Base-by-base conservation (phyloP, 2,888 invertebrate species). In the Megastigmus dorsalis region DNA sequence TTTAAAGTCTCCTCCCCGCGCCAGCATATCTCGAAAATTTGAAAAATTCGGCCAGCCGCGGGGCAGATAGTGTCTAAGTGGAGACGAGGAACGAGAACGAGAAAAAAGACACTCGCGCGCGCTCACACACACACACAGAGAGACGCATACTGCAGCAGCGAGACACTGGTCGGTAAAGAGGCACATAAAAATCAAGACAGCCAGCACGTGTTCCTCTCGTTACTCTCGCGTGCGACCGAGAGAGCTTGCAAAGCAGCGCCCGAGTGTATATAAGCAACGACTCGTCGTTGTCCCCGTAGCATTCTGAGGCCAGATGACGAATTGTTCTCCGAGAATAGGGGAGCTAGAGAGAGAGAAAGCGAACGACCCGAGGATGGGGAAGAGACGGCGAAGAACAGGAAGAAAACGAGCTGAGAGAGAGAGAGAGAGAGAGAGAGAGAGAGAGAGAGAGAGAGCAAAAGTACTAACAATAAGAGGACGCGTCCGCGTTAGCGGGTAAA, bases 401-500 rank as follows among this genome's bases (percentile, higher is more conserved):
- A 48, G 50, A 26, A 15, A 13, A 15, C n/a, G 26, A 26, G 30
- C n/a, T n/a, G n/a, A 20, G 60, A 69, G 69, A 20, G 26, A 59
- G 57, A 55, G 33, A 71, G 33, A 33, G 59, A 59, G 48, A 43
- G 28, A 43, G 26, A n/a, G n/a, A 28, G 20, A 36, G 41, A 15
- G 23, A 18, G 45, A 20, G 28, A 52, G 6, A 15, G 15, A 13
- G 66, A 43, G 20, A 60, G 68, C 36, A 28, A 45, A 52, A 73
- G 59, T 30, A 52, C 26, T 38, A 57, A 83, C 83, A 82, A 84
- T 84, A 82, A 84, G 84, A 83, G 84, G 83, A 84, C 82, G 84
- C 83, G 82, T 83, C 82, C 83, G 83, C 81, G 79, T 83, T 82
- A n/a, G 80, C 82, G 80, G 79, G 82, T 83, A 86, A 86, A 86